Conservation (phyloP, 53 echinoderm and acorn worm species). For the Paracentrotus lividus region DNA sequence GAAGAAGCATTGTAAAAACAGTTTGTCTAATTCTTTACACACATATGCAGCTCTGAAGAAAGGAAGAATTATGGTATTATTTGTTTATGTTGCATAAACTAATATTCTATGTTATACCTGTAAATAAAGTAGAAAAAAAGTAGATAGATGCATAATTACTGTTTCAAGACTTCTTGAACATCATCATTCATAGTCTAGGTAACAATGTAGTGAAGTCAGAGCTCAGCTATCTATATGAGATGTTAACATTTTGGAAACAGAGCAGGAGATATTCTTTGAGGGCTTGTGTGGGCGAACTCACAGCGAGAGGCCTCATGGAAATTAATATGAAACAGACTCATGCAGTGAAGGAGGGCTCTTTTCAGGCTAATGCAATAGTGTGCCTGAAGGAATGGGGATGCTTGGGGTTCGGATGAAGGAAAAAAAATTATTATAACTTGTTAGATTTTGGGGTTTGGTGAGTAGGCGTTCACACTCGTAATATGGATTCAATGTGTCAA, state of each 20-base stretch:
- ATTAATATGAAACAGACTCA: neutral
- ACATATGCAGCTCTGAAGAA: too few species aligned
- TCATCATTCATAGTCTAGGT: neutral
- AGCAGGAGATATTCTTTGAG: neutral
- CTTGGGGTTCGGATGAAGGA: neutral
- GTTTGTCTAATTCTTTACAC: too few species aligned
- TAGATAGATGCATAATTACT: too few species aligned
- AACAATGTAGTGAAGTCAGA: neutral
- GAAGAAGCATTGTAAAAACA: too few species aligned
- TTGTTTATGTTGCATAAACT: too few species aligned
- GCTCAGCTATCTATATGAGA: slow-evolving; percentile 1
- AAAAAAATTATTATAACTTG: neutral
- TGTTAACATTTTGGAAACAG: neutral
- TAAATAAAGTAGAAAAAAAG: too few species aligned
- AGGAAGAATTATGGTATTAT: too few species aligned
- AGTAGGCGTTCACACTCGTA: neutral
- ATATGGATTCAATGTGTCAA: neutral
- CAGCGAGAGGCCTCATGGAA: neutral
- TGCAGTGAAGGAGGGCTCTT: neutral
- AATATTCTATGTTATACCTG: too few species aligned
- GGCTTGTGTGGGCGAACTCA: neutral
- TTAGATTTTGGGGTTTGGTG: neutral
- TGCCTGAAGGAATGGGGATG: neutral
- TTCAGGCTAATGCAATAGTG: neutral
- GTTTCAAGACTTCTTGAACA: too few species aligned